phyloP scores from a whole-genome alignment of 2,113 vertebrate genomes.

The Bucco capensis region DNA sequence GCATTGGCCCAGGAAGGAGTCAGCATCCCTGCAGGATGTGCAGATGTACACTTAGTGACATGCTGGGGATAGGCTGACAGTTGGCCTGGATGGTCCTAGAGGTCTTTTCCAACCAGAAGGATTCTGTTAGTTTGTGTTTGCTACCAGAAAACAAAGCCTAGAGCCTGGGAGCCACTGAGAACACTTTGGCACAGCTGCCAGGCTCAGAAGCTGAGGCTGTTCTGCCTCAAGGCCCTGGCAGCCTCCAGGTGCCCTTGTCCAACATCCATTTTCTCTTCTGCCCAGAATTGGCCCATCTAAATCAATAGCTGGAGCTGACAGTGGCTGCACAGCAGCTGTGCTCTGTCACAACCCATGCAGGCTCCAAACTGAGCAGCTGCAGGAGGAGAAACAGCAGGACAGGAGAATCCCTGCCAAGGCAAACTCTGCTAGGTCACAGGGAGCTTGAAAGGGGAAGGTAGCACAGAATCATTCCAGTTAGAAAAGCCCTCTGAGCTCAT shows the following conservation, averaged over 20 bases:
- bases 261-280: constrained; percentile 24
- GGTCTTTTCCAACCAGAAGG: no score
- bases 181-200: background rate
- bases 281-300: constrained; percentile 12
- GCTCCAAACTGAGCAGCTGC: constrained; percentile 41
- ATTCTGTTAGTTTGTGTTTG: background rate
- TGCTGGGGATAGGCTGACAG: no score
- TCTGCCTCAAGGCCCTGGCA: constrained; percentile 11
- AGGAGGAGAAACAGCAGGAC: background rate
- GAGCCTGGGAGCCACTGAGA: background rate
- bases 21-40: no score
- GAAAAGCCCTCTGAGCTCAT: no score
- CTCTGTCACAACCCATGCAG: background rate
- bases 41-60: no score
- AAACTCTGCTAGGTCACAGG: background rate
- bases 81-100: no score
- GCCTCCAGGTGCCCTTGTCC: background rate
- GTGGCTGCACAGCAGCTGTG: constrained; percentile 17
- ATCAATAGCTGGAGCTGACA: constrained; percentile 25
- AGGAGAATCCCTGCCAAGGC: background rate
- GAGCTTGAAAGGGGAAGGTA: background rate
- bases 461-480: background rate
- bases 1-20: no score
- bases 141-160: background rate
- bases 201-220: background rate